Evolutionary conservation across 2,113 vertebrate species (phyloP), one percentile per base, ranked within the genome.

Genomic region (Mesembrinibis cayennensis): DNA sequence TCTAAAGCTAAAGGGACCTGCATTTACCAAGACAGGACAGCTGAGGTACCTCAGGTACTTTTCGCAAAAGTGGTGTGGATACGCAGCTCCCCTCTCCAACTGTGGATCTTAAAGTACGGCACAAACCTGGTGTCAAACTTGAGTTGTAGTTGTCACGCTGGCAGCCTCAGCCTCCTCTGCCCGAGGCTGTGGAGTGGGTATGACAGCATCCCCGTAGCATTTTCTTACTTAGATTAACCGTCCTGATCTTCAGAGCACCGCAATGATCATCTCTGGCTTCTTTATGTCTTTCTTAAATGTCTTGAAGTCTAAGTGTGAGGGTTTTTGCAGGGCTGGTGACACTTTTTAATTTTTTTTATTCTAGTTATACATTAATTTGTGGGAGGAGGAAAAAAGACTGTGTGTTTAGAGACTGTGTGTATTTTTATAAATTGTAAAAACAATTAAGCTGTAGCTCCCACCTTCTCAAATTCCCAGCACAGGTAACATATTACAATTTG

Each of bases 1-100:
- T 91, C 66, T 88, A 90, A 96, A 87, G 29, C 34, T 86, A 56
- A 92, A 93, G 66, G 40, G 22, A 90, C 84, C 30, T 88, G 76
- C 36, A 66, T 94, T 82, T 90, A 63, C 45, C 49, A 50, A 66
- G 77, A 63, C 55, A 63, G 50, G 90, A 61, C 69, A 66, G 61
- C 36, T 94, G 72, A 72, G n/a, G 65, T 55, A 47, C 10, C 30
- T 71, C 1, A 1, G 9, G 30, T 91, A n/a, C 40, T 58, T 52
- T 59, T 42, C 79, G n/a, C 53, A 21, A 11, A 18, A 16, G 7
- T 36, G 11, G 15, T 63, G 23, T 52, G 23, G 16, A 49, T 53
- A 40, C 11, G 13, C 19, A 67, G 4, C 8, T 84, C 7, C 21
- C 5, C 27, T 82, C 89, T 69, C 71, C 30, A 45, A 53, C 15